Percentiles rank a stretch among this genome's conserved stretches.
phyloP scores from a whole-genome alignment of 2,113 vertebrate genomes.

The Scopus umbretta region DNA sequence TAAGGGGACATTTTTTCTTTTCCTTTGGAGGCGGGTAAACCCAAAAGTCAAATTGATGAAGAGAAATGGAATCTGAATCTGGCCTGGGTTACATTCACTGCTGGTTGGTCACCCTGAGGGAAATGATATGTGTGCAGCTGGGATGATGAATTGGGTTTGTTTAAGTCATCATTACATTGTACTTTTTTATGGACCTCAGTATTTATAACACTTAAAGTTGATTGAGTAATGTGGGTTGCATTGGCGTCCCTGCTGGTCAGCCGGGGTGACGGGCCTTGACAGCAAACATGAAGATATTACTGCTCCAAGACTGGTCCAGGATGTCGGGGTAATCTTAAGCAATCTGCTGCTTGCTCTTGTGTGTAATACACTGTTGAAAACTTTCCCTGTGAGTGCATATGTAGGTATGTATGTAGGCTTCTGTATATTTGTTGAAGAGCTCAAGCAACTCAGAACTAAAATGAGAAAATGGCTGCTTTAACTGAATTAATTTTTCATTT shows the following conservation, averaged over 20 bases:
- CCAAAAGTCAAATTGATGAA: slow-evolving; percentile 65
- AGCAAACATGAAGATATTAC: slow-evolving; percentile 83
- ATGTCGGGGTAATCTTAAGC: slow-evolving; percentile 85
- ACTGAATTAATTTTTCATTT: not conserved
- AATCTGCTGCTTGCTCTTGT: slow-evolving; percentile 89
- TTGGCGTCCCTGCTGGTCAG: slow-evolving; percentile 80
- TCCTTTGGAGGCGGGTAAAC: slow-evolving; percentile 1
- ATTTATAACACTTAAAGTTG: slow-evolving; percentile 85
- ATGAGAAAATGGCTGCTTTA: not conserved
- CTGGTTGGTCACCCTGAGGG: slow-evolving; percentile 75
- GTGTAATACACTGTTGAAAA: slow-evolving; percentile 83
- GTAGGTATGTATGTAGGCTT: not conserved
- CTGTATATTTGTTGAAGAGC: not conserved
- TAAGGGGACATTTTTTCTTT: slow-evolving; percentile 42
- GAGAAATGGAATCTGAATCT: slow-evolving; percentile 60
- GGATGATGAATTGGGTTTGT: slow-evolving; percentile 89
- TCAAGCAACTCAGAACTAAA: not conserved
- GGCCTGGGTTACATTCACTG: slow-evolving; percentile 43
- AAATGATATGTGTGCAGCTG: slow-evolving; percentile 70
- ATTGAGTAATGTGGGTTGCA: slow-evolving; percentile 76
- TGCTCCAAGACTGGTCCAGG: slow-evolving; percentile 75
- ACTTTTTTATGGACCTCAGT: slow-evolving; percentile 85
- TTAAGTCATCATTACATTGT: slow-evolving; percentile 88
- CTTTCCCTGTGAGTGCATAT: slow-evolving; percentile 66
- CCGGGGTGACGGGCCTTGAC: slow-evolving; percentile 85